These are phyloP conservation scores for Cepaea nemoralis DNA, from an alignment of 1,140 invertebrate species.

Conservation along the genomic window DNA sequence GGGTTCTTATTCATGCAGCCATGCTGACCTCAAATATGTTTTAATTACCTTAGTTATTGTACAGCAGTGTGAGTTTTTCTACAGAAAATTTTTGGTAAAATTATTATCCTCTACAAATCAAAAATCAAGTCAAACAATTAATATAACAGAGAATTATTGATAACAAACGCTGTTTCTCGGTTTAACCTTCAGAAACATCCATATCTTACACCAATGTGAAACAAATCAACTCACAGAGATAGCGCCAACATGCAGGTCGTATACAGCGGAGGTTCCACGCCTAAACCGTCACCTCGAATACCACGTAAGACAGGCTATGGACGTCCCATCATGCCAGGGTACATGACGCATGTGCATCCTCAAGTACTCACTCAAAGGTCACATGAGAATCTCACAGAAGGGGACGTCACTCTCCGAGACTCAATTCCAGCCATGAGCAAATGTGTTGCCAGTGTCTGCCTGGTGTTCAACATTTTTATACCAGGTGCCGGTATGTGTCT, in stretches of 20 bases:
- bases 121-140: too few relatives aligned
- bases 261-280: constrained; percentile 65
- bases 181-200: too few relatives aligned
- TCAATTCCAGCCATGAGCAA: constrained; percentile 73
- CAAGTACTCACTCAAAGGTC: constrained; percentile 38
- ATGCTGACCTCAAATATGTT: too few relatives aligned
- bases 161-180: too few relatives aligned
- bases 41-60: too few relatives aligned
- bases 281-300: constrained; percentile 59
- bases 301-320: constrained; percentile 61
- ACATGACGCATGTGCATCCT: constrained; percentile 44
- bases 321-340: constrained; percentile 58
- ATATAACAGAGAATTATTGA: too few relatives aligned
- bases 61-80: too few relatives aligned
- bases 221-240: too few relatives aligned
- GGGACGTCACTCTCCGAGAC: constrained; percentile 59
- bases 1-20: too few relatives aligned
- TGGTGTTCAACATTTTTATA: constrained; percentile 72
- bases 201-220: too few relatives aligned
- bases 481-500: constrained; percentile 74
- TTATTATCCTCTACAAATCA: too few relatives aligned
- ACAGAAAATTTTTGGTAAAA: too few relatives aligned
- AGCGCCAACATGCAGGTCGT: constrained; percentile 68
- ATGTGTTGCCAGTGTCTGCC: constrained; percentile 71
- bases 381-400: constrained; percentile 51